These are phyloP conservation scores for Xiphophorus maculatus DNA, from an alignment of 2,113 vertebrate genomes.

Conservation along the genomic window DNA sequence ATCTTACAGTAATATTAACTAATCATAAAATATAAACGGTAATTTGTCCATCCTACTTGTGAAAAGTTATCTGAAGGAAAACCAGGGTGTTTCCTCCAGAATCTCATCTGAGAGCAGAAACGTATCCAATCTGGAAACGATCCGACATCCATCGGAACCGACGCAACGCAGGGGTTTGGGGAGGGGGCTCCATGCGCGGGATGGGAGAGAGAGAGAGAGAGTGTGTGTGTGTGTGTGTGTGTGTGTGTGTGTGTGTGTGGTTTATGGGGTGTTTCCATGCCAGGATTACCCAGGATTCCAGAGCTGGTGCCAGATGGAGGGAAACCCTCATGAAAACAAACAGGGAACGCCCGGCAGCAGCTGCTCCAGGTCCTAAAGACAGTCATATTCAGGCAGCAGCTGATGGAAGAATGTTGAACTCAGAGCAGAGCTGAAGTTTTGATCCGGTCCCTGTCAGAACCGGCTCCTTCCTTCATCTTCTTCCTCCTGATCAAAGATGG, in stretches of 20 bases:
- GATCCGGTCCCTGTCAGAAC: too few relatives aligned
- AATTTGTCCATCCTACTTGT: too few relatives aligned
- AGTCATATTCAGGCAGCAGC: conserved; percentile 13
- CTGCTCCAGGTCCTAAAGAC: conserved; percentile 53
- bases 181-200: background rate
- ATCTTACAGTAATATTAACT: too few relatives aligned
- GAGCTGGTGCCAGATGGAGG: conserved; percentile 79
- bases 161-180: too few relatives aligned
- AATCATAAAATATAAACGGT: too few relatives aligned
- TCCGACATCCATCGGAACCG: too few relatives aligned
- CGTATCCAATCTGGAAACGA: too few relatives aligned
- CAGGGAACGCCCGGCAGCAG: conserved; percentile 63
- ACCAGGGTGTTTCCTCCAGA: background rate
- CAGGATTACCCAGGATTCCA: conserved; percentile 86
- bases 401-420: too few relatives aligned
- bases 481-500: too few relatives aligned
- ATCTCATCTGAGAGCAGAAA: background rate
- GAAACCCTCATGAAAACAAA: conserved; percentile 90
- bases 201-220: conserved; percentile 29
- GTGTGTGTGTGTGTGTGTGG: conserved; percentile 13
- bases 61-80: too few relatives aligned
- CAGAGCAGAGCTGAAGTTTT: too few relatives aligned
- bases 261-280: conserved; percentile 78
- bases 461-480: too few relatives aligned
- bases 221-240: conserved; percentile 22